Conservation (phyloP, 2,888 invertebrate species). For the Erebia palarica region DNA sequence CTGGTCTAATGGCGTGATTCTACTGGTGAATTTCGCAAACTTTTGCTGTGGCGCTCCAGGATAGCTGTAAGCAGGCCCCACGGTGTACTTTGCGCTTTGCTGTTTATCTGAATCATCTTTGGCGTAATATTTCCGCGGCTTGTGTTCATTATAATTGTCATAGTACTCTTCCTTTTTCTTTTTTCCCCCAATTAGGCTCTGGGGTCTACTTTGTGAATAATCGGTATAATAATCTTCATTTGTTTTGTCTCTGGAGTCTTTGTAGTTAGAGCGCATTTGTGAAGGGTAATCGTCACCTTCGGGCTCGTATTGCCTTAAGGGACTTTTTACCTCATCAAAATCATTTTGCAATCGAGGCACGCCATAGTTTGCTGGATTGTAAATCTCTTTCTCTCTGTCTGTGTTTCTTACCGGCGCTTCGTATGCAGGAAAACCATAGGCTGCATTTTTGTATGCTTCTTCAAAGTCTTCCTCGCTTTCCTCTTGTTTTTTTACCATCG, state of each 20-base stretch:
- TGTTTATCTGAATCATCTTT: conserved; percentile 52
- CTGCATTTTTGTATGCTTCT: conserved; percentile 71
- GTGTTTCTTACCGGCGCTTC: conserved; percentile 52
- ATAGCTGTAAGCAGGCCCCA: conserved; percentile 50
- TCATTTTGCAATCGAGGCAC: conserved; percentile 52
- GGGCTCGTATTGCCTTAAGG: conserved; percentile 66
- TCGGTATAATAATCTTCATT: conserved; percentile 69
- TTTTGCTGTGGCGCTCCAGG: conserved; percentile 54
- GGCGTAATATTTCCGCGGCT: conserved; percentile 55
- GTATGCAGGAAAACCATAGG: conserved; percentile 71
- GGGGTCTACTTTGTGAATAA: conserved; percentile 65
- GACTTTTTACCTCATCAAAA: conserved; percentile 59
- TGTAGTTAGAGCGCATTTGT: conserved; percentile 60
- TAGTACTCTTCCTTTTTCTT: conserved; percentile 68
- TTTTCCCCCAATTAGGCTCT: conserved; percentile 59
- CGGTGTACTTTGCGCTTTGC: conserved; percentile 57
- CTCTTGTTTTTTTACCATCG: conserved; percentile 62
- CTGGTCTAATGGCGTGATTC: conserved; percentile 54
- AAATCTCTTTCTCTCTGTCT: conserved; percentile 69
- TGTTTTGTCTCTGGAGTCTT: conserved; percentile 64
- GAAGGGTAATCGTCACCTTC: conserved; percentile 66
- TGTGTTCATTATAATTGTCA: conserved; percentile 64
- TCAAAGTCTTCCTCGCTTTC: conserved; percentile 76
- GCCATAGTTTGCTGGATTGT: conserved; percentile 65
- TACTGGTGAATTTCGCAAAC: conserved; percentile 53